Percentiles rank a stretch among this genome's conserved stretches.
These are phyloP conservation scores for Bembecia ichneumoniformis DNA, from an alignment of 2,888 invertebrate species.

Conservation along the genomic window DNA sequence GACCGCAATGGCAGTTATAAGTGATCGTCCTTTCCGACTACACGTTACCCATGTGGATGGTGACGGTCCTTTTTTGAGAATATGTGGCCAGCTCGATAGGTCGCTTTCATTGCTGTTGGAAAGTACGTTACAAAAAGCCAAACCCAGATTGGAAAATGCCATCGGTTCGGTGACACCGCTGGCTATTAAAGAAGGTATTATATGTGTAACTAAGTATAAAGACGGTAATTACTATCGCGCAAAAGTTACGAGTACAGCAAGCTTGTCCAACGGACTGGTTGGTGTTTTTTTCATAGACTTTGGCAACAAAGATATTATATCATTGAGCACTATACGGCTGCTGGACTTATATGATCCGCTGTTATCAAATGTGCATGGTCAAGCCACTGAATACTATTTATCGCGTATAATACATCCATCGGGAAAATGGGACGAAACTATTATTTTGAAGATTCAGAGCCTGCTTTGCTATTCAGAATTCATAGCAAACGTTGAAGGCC, in stretches of 20 bases:
- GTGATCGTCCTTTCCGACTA: constrained; percentile 51
- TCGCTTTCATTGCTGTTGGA: constrained; percentile 71
- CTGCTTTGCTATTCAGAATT: constrained; percentile 57
- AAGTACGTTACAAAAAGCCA: constrained; percentile 49
- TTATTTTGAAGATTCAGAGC: constrained; percentile 49
- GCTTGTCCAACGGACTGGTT: constrained; percentile 64
- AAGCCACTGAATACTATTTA: constrained; percentile 74
- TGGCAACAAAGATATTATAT: constrained; percentile 76
- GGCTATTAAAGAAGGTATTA: constrained; percentile 62
- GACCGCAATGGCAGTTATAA: constrained; percentile 39
- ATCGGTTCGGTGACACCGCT: constrained; percentile 59
- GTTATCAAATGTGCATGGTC: constrained; percentile 64
- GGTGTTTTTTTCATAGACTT: constrained; percentile 79
- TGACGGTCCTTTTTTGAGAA: constrained; percentile 77
- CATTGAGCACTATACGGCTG: constrained; percentile 71
- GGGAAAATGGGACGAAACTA: constrained; percentile 68
- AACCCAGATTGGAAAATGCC: constrained; percentile 54
- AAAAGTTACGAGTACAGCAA: constrained; percentile 64
- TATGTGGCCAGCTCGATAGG: constrained; percentile 80
- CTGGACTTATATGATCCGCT: constrained; percentile 66
- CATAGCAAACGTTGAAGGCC: constrained; percentile 42
- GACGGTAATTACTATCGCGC: constrained; percentile 78
- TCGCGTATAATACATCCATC: constrained; percentile 67
- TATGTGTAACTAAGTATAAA: constrained; percentile 78
- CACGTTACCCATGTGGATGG: constrained; percentile 79